These are phyloP conservation scores for Eristalinus sepulchralis DNA, from an alignment of 2,888 invertebrate genomes.

Conservation along the genomic window DNA sequence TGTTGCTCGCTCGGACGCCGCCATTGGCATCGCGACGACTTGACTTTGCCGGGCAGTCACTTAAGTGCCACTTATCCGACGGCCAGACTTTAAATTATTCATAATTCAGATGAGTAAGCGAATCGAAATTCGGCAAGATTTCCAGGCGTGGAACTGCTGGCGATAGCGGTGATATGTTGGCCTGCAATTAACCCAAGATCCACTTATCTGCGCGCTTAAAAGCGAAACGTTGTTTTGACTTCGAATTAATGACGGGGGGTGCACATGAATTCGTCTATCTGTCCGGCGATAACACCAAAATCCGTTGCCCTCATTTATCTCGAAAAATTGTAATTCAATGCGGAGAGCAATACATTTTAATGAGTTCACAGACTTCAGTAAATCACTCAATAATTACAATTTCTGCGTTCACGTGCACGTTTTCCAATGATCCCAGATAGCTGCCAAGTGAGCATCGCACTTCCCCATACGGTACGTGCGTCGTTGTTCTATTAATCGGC, in stretches of 20 bases:
- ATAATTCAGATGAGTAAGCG: background rate
- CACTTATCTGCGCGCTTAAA: background rate
- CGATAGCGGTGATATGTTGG: background rate
- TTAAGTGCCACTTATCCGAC: background rate
- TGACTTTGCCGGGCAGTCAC: background rate
- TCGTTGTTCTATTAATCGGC: background rate
- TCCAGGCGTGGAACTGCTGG: background rate
- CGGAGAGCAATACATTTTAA: background rate
- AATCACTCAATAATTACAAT: background rate
- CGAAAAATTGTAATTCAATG: background rate
- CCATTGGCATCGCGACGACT: no score
- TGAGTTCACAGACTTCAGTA: background rate
- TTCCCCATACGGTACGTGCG: background rate
- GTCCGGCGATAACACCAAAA: background rate
- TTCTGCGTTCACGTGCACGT: background rate
- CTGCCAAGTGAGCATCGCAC: background rate
- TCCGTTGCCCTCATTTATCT: background rate
- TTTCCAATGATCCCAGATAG: background rate
- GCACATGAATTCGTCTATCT: background rate
- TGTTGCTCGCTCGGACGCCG: background rate
- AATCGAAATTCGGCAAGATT: background rate
- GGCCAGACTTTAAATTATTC: background rate
- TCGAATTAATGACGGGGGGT: constrained; percentile 42
- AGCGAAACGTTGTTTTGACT: constrained; percentile 2
- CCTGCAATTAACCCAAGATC: background rate